phyloP scores from a whole-genome alignment of 2,888 invertebrate species.

The Sussaba pulchella region DNA sequence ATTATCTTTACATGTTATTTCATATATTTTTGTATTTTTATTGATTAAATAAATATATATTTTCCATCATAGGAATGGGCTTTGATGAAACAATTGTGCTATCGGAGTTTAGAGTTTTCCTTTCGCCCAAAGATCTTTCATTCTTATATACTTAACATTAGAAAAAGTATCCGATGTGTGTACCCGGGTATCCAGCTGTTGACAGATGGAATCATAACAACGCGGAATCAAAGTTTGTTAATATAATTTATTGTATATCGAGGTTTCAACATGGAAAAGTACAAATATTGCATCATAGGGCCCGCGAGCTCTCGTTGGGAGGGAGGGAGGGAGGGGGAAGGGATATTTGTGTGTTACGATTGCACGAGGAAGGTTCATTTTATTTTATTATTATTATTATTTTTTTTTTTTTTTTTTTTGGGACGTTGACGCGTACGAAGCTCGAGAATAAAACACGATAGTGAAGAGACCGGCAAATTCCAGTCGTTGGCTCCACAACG shows the following conservation, averaged over 20 bases:
- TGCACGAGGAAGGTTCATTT: slow-evolving; percentile 68
- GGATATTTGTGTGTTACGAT: slow-evolving; percentile 64
- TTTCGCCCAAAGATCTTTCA: no score
- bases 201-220: slow-evolving; percentile 58
- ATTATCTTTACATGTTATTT: no score
- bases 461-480: slow-evolving; percentile 45
- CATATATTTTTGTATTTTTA: no score
- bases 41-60: no score
- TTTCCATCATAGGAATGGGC: no score
- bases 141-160: no score
- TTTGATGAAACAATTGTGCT: no score
- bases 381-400: no score
- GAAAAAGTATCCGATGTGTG: no score
- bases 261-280: slow-evolving; percentile 85
- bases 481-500: slow-evolving; percentile 31
- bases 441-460: slow-evolving; percentile 58
- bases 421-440: slow-evolving; percentile 69
- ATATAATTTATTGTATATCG: slow-evolving; percentile 85
- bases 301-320: slow-evolving; percentile 83
- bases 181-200: not conserved
- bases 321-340: slow-evolving; percentile 82
- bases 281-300: slow-evolving; percentile 85
- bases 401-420: slow-evolving; percentile 29
- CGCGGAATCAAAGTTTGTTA: slow-evolving; percentile 82
- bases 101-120: no score